These are phyloP conservation scores for Aptenodytes forsteri DNA, from an alignment of 2,113 vertebrate genomes.

Conservation along the genomic window DNA sequence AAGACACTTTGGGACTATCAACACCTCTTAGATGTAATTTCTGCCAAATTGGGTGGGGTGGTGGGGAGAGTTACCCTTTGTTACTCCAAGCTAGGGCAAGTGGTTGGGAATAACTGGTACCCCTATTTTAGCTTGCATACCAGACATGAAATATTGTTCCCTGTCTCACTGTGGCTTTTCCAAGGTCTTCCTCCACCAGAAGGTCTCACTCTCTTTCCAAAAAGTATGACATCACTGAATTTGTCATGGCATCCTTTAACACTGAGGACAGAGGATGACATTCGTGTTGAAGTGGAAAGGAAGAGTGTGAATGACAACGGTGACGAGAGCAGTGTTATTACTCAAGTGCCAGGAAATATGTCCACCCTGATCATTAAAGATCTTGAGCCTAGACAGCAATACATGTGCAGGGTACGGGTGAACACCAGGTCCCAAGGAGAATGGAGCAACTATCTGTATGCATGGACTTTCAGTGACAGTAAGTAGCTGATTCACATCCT, in stretches of 20 bases:
- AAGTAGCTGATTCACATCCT: slow-evolving; percentile 52
- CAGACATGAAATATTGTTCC: slow-evolving; percentile 29
- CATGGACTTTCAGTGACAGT: slow-evolving; percentile 89
- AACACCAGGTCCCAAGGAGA: slow-evolving; percentile 78
- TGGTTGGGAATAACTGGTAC: background rate
- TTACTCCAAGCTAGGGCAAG: background rate
- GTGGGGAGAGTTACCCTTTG: background rate
- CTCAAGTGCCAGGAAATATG: slow-evolving; percentile 75
- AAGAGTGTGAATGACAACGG: slow-evolving; percentile 57
- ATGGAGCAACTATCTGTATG: slow-evolving; percentile 77
- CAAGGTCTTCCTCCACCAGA: slow-evolving; percentile 82
- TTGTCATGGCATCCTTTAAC: slow-evolving; percentile 83
- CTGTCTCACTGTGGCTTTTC: slow-evolving; percentile 49
- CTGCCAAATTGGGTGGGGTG: background rate
- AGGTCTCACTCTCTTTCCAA: slow-evolving; percentile 78
- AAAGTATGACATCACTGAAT: slow-evolving; percentile 78
- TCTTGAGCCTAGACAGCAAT: slow-evolving; percentile 80
- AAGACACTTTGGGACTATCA: background rate
- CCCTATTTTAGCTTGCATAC: background rate
- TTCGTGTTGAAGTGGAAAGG: slow-evolving; percentile 79
- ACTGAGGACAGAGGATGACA: slow-evolving; percentile 74
- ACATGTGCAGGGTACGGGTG: slow-evolving; percentile 79
- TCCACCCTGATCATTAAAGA: slow-evolving; percentile 72
- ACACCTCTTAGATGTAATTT: background rate
- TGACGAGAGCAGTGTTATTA: slow-evolving; percentile 27